Percentiles rank a stretch among this genome's conserved stretches.
Evolutionary conservation across 2,113 vertebrate species (phyloP).

Genomic region (Porphyrio hochstetteri): DNA sequence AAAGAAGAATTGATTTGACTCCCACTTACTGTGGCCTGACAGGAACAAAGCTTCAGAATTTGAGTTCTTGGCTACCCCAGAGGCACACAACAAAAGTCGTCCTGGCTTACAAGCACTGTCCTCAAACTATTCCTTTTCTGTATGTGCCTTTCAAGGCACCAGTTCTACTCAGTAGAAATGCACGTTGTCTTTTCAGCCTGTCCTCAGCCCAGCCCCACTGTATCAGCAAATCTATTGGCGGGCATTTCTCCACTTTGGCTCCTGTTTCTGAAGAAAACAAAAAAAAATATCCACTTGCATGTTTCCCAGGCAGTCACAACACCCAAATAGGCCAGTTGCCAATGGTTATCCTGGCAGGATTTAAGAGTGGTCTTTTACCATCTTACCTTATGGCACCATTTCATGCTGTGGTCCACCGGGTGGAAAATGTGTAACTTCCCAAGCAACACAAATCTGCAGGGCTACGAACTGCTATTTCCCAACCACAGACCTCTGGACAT

Average conservation of each 20-base stretch:
- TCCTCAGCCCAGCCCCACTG: background rate
- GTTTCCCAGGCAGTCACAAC: background rate
- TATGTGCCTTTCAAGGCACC: background rate
- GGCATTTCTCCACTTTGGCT: background rate
- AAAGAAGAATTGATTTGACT: background rate
- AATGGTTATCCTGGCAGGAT: background rate
- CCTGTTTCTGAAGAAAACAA: background rate
- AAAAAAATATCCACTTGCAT: background rate
- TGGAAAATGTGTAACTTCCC: background rate
- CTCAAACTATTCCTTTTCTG: background rate
- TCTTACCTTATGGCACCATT: background rate
- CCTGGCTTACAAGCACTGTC: background rate
- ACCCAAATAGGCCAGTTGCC: background rate
- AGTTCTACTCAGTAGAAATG: background rate
- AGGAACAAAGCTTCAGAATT: background rate
- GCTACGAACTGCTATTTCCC: background rate
- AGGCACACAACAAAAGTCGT: background rate
- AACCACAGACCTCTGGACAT: background rate
- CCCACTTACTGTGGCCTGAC: background rate
- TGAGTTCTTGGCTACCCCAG: background rate
- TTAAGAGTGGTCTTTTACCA: background rate
- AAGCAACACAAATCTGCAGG: background rate
- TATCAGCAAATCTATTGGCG: background rate
- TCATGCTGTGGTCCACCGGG: background rate
- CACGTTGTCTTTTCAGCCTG: background rate